Evolutionary conservation across 2,113 vertebrate species (phyloP), one percentile per base, ranked within the genome.

Genomic region (Hippolais icterina): DNA sequence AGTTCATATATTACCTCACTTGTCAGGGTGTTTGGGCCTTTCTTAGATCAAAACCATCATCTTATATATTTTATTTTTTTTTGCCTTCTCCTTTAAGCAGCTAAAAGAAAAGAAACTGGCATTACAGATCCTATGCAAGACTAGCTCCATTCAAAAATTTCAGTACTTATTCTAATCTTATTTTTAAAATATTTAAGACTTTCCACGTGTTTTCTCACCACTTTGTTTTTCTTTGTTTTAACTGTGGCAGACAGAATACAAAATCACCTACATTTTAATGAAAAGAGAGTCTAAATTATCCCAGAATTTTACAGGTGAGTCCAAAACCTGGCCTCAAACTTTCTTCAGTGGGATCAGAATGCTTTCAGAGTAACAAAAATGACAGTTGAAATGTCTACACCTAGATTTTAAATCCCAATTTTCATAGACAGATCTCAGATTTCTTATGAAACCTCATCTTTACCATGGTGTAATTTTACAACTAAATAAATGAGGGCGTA

Each of bases 11-110:
- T 63, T 44, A 27, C 7, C 20, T 72, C 2, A 3, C 9, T 68
- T 3, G 1, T 50, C 1, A 1, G 13, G 12, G 23, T 47, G 11
- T 29, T 10, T 3, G 23, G 29, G 7, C 18, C 17, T 59, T 76
- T 71, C 37, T 83, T 76, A 35, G 13, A 53, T 47, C 15, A 92
- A 57, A 49, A 44, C 4, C 10, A 59, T 2, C 1, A 52, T 42
- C 9, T 77, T 25, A 44, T 21, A 4, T 27, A 37, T 46, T 94
- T 50, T 71, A 23, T 82, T 85, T 83, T 63, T 88, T 94, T 76
- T 27, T n/a, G n/a, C 33, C 3, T 82, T 90, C 29, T 80, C 4
- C 28, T 72, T 75, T 93, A 93, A 80, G 18, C 6, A 47, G 12
- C 12, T 89, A n/a, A 72, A 89, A 79, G 16, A 28, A 28, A 70